These are phyloP conservation scores for Aricia artaxerxes DNA, from an alignment of 2,888 invertebrate genomes.

Conservation along the genomic window DNA sequence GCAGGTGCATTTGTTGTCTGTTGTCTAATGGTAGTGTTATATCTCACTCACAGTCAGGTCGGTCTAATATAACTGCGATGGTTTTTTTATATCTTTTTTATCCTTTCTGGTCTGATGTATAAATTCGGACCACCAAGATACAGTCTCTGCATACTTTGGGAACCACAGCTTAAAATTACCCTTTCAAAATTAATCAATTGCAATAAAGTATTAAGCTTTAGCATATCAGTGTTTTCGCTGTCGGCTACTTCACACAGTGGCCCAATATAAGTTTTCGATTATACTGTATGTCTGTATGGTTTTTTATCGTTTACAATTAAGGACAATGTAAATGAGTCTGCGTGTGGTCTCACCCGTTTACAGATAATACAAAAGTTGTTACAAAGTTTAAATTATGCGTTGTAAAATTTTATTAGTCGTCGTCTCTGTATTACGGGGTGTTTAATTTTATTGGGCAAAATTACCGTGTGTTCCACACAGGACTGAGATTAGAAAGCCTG, in stretches of 20 bases:
- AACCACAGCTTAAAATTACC: background rate
- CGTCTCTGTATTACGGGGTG: background rate
- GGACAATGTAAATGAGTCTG: background rate
- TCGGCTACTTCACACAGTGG: background rate
- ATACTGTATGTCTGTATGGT: background rate
- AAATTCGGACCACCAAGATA: no score
- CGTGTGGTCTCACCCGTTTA: background rate
- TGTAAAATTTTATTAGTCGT: constrained; percentile 10
- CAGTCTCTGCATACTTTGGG: no score
- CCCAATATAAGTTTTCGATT: background rate
- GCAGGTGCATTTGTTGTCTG: no score
- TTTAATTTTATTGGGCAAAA: constrained; percentile 18
- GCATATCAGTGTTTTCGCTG: background rate
- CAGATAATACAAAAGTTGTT: background rate
- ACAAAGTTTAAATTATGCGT: background rate
- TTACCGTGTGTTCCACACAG: background rate
- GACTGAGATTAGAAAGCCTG: background rate
- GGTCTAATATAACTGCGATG: no score
- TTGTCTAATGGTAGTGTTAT: no score
- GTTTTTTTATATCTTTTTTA: no score
- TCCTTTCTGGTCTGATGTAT: no score
- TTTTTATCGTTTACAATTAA: background rate
- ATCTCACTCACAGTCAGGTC: no score
- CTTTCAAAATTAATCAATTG: background rate
- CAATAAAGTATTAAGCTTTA: background rate